Base-by-base conservation (phyloP, 2,113 vertebrate genomes). In the Lepus timidus region DNA sequence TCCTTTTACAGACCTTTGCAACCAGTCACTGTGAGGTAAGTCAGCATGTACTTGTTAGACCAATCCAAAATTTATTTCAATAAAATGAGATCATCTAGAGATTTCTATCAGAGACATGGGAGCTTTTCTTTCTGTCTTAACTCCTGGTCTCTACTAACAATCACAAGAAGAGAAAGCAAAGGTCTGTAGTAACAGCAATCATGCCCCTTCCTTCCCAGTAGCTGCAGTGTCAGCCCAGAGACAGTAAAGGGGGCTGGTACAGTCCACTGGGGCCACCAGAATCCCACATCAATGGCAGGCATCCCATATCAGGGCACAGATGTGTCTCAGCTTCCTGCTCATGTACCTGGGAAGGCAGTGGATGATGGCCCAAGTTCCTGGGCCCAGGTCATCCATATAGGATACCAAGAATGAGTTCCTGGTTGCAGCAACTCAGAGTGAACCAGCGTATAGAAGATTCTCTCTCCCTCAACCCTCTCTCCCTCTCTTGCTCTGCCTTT, bases 191-290 rank as follows among this genome's bases (percentile, higher is more conserved):
- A 10, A 67, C 0, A 7, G 68, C 6, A 29, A n/a, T 31, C 1
- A 33, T 1, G 86, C 84, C 71, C 97, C 97, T 96, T 97, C 96
- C 96, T 96, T 93, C 75, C 52, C 93, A 79, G 93, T 75, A 75
- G 82, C 65, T 87, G 97, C 62, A 71, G 90, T 61, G 93, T 68
- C 89, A 90, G 96, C 39, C 97, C 95, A 94, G 90, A 97, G 97
- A 9, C 9, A 19, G 55, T 58, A 58, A 19, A 20, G 55, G 3
- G 44, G 94, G 95, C 97, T 58, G 55, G 17, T 19, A 20, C 13
- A 17, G 55, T 58, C 55, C 55, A 58, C 55, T 19, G 55, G 55
- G 55, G 19, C 14, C 19, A 19, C 55, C 55, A 58, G 55, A 58
- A 58, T 19, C 4, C 55, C 55, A 58, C 55, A 58, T 14, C 55